Percentiles rank a stretch among this genome's conserved stretches.
These are phyloP conservation scores for Isaurus tuberculatus DNA, from an alignment of 92 coral and sea anemone species.

Conservation along the genomic window DNA sequence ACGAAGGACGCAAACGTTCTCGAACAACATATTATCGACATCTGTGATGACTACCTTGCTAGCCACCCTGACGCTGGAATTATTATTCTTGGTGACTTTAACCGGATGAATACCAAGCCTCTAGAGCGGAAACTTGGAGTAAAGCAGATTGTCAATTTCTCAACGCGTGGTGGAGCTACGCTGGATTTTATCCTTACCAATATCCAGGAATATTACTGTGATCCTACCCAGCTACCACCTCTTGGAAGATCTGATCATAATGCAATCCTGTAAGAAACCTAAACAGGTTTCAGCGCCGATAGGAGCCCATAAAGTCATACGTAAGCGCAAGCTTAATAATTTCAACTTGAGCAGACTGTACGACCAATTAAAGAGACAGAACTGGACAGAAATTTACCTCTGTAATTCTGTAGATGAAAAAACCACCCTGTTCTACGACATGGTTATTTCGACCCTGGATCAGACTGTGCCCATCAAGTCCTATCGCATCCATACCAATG, in stretches of 20 bases:
- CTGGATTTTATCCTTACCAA: constrained; percentile 16
- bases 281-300: constrained; percentile 13
- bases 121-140: constrained; percentile 24
- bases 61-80: constrained; percentile 50
- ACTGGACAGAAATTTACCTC: constrained; percentile 3
- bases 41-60: constrained; percentile 37
- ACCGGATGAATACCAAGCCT: constrained; percentile 43
- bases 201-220: constrained; percentile 18
- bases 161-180: constrained; percentile 11
- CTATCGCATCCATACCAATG: neutral
- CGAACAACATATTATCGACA: constrained; percentile 52
- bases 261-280: neutral
- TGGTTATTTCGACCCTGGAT: constrained; percentile 15
- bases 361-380: constrained; percentile 18
- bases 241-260: constrained; percentile 14
- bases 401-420: neutral
- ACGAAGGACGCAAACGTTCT: constrained; percentile 50
- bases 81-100: constrained; percentile 54
- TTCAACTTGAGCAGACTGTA: neutral
- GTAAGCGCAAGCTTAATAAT: neutral
- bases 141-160: constrained; percentile 14
- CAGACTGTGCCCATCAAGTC: constrained; percentile 3
- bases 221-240: constrained; percentile 9
- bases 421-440: constrained; percentile 12
- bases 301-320: neutral